Conservation (phyloP, 2,797 vertebrate species). For the Xyrichtys novacula region DNA sequence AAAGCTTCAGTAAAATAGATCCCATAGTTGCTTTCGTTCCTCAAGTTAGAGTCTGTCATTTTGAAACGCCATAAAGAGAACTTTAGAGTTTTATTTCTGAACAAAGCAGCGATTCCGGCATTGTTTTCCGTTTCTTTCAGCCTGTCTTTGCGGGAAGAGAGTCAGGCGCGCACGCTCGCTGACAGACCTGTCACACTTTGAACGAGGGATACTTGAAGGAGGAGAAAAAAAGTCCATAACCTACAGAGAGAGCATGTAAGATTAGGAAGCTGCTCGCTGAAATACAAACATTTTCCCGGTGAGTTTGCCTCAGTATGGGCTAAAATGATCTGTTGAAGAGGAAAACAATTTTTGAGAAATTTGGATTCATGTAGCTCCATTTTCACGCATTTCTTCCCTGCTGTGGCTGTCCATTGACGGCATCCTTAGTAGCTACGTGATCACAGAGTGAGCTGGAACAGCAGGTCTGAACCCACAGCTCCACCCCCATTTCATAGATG, state of each 20-base stretch:
- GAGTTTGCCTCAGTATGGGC: not conserved
- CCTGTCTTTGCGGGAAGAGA: not conserved
- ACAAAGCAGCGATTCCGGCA: slow-evolving; percentile 28
- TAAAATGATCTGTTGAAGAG: not conserved
- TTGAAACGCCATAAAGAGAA: slow-evolving; percentile 86
- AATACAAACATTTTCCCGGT: not conserved
- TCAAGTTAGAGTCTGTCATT: slow-evolving; percentile 91
- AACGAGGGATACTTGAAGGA: not conserved
- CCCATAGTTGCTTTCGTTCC: slow-evolving; percentile 89
- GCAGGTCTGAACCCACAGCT: slow-evolving; percentile 77
- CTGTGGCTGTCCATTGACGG: slow-evolving; percentile 59
- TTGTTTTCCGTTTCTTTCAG: slow-evolving; percentile 19
- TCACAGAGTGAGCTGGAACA: slow-evolving; percentile 64
- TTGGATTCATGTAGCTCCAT: slow-evolving; percentile 19
- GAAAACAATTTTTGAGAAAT: not conserved
- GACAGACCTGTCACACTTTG: not conserved
- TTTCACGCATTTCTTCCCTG: slow-evolving; percentile 32
- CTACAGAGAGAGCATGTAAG: not conserved
- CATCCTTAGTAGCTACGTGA: slow-evolving; percentile 70
- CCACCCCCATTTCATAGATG: slow-evolving; percentile 76
- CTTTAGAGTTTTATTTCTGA: slow-evolving; percentile 65
- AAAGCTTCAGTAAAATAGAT: slow-evolving; percentile 79
- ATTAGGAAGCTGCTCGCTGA: not conserved
- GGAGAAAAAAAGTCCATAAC: not conserved
- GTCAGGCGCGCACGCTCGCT: not conserved